phyloP scores from a whole-genome alignment of 2,888 invertebrate species.

The Acanthococcus lagerstroemiae region DNA sequence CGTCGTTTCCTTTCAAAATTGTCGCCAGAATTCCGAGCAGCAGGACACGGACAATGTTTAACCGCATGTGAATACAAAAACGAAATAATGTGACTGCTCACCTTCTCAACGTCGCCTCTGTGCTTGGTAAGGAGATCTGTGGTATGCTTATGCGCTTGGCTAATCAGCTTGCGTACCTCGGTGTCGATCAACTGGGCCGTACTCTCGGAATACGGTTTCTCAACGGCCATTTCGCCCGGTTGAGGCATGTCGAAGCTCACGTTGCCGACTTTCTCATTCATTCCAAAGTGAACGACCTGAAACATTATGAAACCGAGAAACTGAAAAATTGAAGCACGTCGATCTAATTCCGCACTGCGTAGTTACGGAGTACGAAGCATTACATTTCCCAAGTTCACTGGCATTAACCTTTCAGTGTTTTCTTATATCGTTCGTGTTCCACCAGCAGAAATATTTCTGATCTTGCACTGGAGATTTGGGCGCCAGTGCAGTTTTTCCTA shows the following conservation, averaged over 20 bases:
- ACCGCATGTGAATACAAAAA: not conserved
- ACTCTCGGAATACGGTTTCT: constrained; percentile 95
- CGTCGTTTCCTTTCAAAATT: too few species aligned
- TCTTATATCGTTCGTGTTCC: too few species aligned
- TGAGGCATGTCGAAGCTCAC: constrained; percentile 92
- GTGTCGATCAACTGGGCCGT: constrained; percentile 92
- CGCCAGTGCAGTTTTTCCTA: too few species aligned
- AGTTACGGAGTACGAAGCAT: too few species aligned
- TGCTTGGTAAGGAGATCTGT: constrained; percentile 64
- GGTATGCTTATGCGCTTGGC: constrained; percentile 69
- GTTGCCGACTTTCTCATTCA: constrained; percentile 95
- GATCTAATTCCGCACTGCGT: too few species aligned
- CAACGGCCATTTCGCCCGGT: constrained; percentile 81
- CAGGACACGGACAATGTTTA: not conserved
- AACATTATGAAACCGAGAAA: too few species aligned
- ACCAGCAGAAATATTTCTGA: too few species aligned
- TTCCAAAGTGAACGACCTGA: constrained; percentile 87
- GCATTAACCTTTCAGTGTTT: too few species aligned
- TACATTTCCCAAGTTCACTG: too few species aligned
- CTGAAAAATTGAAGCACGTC: too few species aligned
- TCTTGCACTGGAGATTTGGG: too few species aligned
- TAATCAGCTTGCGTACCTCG: constrained; percentile 74
- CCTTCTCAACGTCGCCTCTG: constrained; percentile 76
- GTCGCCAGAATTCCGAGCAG: too few species aligned
- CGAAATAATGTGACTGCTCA: constrained; percentile 38